phyloP scores from a whole-genome alignment of 2,797 vertebrate genomes.

The Spondyliosoma cantharus region DNA sequence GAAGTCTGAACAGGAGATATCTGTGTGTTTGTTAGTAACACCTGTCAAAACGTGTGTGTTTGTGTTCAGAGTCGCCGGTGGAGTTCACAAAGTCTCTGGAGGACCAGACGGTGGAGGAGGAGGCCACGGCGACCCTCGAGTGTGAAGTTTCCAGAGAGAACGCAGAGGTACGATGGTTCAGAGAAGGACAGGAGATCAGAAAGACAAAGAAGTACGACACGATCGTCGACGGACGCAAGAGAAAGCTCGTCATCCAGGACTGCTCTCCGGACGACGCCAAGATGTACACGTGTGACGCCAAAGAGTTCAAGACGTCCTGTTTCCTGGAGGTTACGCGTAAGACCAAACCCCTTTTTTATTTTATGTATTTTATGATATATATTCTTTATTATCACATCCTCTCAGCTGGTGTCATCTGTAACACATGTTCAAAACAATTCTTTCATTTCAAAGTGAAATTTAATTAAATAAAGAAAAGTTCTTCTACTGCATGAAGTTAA shows the following conservation, averaged over 20 bases:
- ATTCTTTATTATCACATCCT: background rate
- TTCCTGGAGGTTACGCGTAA: constrained; percentile 97
- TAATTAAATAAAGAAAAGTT: too few species aligned
- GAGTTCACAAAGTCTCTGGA: constrained; percentile 96
- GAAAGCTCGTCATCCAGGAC: constrained; percentile 89
- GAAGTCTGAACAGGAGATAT: background rate
- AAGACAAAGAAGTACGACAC: constrained; percentile 96
- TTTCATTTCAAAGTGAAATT: too few species aligned
- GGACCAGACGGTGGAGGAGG: constrained; percentile 98
- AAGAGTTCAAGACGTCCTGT: constrained; percentile 96
- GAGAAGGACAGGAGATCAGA: constrained; percentile 93
- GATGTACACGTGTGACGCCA: constrained; percentile 93
- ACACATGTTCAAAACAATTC: too few species aligned
- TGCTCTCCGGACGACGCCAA: constrained; percentile 92
- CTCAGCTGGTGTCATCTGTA: background rate
- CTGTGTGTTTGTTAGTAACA: too few species aligned
- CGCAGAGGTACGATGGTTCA: constrained; percentile 94
- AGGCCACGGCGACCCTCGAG: constrained; percentile 91
- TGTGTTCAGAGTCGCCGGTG: constrained; percentile 87
- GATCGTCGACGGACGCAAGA: constrained; percentile 88
- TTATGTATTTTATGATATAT: too few species aligned
- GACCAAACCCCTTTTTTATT: constrained; percentile 49
- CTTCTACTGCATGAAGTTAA: too few species aligned
- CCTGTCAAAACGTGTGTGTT: background rate
- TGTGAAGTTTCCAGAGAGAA: constrained; percentile 96